These are phyloP conservation scores for Phlogophora meticulosa DNA, from an alignment of 2,888 invertebrate species.

Conservation along the genomic window DNA sequence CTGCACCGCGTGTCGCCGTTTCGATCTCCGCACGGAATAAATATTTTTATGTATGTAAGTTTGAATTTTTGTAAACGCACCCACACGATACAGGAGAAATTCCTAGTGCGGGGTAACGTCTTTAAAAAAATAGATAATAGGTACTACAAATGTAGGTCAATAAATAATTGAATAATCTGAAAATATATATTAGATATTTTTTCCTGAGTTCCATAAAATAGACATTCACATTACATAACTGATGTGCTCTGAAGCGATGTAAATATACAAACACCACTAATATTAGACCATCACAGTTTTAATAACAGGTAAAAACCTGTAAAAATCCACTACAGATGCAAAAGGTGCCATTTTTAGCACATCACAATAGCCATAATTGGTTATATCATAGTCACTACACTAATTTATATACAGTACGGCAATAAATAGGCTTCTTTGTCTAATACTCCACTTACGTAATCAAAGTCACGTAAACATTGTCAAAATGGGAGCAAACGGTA, in stretches of 20 bases:
- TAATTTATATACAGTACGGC: constrained; percentile 27
- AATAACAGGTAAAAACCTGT: constrained; percentile 19
- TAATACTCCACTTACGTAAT: constrained; percentile 48
- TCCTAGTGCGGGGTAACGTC: no score
- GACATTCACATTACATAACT: neutral
- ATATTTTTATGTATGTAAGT: no score
- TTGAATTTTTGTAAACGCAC: no score
- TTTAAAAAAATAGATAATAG: no score
- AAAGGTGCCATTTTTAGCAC: constrained; percentile 31
- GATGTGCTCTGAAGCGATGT: neutral
- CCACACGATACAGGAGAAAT: no score
- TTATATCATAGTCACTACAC: constrained; percentile 5
- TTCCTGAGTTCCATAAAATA: neutral
- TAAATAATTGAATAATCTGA: neutral
- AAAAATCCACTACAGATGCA: neutral
- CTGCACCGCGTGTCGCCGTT: no score
- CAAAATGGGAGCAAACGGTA: constrained; percentile 60
- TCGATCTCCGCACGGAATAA: no score
- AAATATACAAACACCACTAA: constrained; percentile 19
- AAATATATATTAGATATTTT: neutral
- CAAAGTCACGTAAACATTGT: constrained; percentile 50
- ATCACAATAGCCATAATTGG: constrained; percentile 13
- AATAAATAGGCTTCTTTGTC: constrained; percentile 25
- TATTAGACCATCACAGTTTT: constrained; percentile 11
- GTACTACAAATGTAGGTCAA: no score